These are phyloP conservation scores for Cephus rjabovi DNA, from an alignment of 2,888 invertebrate genomes.

Conservation along the genomic window DNA sequence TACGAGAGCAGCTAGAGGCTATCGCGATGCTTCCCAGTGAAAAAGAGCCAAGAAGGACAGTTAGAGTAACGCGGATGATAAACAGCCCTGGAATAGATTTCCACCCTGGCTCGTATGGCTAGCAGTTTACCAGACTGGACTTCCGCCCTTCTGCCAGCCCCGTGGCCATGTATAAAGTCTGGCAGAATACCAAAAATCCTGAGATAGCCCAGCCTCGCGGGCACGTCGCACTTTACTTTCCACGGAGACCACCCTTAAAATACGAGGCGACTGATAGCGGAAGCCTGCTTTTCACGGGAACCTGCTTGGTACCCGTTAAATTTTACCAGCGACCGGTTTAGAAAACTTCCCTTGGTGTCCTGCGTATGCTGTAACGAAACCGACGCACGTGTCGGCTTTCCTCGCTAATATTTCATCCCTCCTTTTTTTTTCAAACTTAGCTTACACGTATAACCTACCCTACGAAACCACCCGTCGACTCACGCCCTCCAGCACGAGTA, in stretches of 20 bases:
- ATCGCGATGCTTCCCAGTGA: conserved; percentile 22
- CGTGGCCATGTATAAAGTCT: conserved; percentile 19
- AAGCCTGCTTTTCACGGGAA: not conserved
- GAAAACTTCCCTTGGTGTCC: not conserved
- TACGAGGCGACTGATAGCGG: not conserved
- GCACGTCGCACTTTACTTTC: not conserved
- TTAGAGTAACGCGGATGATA: conserved; percentile 51
- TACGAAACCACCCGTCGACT: not conserved
- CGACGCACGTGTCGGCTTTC: not conserved
- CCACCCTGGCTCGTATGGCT: conserved; percentile 14
- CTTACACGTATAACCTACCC: not conserved
- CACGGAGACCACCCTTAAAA: not conserved
- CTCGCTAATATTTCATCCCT: not conserved
- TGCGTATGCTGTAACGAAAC: not conserved
- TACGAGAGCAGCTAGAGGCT: not conserved
- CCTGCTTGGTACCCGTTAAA: not conserved
- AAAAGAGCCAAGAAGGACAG: conserved; percentile 41
- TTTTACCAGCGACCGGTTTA: not conserved
- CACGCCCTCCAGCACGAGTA: not conserved
- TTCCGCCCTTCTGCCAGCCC: conserved; percentile 44
- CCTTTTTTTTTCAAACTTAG: not conserved
- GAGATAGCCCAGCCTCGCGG: not conserved
- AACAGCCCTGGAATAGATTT: conserved; percentile 49
- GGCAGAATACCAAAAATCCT: conserved; percentile 27
- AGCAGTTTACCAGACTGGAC: conserved; percentile 50